A percentile compares a stretch with the other conserved stretches of the same genome.
Conservation (phyloP, 1,140 invertebrate genomes). For the Leptoteleia sp. region DNA sequence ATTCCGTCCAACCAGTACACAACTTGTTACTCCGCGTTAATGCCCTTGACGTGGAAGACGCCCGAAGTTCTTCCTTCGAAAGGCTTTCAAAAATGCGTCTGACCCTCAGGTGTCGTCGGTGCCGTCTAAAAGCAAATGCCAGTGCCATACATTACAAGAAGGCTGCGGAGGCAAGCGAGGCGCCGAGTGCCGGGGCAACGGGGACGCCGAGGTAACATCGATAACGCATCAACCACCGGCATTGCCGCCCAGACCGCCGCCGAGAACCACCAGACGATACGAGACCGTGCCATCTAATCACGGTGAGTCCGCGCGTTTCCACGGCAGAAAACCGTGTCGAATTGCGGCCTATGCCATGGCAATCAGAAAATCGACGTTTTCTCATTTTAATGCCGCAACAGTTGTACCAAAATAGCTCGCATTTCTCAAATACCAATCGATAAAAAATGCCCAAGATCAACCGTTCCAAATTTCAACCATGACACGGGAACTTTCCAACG, state of each 20-base stretch:
- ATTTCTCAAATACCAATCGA: no score
- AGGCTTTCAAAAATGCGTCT: constrained; percentile 49
- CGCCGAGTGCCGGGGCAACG: constrained; percentile 71
- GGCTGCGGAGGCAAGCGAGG: constrained; percentile 68
- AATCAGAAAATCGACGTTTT: constrained; percentile 19
- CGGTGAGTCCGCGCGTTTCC: constrained; percentile 69
- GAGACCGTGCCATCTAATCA: constrained; percentile 72
- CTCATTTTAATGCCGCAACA: background rate
- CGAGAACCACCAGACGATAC: constrained; percentile 75
- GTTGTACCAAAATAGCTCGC: background rate
- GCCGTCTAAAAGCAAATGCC: constrained; percentile 77
- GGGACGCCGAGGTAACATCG: constrained; percentile 70
- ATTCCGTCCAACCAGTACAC: constrained; percentile 23
- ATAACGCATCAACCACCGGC: constrained; percentile 79
- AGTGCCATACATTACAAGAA: constrained; percentile 77
- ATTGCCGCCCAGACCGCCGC: constrained; percentile 77
- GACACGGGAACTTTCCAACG: no score
- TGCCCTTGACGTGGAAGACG: constrained; percentile 18
- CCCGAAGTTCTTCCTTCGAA: constrained; percentile 36
- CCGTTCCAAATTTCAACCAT: no score
- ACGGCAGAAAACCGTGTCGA: constrained; percentile 14
- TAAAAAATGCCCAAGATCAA: no score
- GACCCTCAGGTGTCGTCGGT: constrained; percentile 72
- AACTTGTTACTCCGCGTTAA: constrained; percentile 52
- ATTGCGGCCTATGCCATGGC: constrained; percentile 1